Evolutionary conservation across 2,113 vertebrate species (phyloP).

Genomic region (Equus przewalskii): DNA sequence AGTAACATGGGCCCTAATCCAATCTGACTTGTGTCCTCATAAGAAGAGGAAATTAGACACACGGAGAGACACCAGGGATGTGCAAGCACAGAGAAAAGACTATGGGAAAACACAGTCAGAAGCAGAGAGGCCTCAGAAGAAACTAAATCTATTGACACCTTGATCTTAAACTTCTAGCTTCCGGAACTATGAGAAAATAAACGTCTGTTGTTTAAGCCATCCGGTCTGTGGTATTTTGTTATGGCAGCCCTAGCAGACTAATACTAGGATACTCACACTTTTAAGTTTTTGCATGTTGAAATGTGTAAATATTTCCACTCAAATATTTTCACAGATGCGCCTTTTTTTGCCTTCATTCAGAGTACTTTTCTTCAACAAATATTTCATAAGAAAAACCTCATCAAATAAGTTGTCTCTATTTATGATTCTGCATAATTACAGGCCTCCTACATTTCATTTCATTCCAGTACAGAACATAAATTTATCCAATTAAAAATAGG

Average conservation of each 20-base stretch:
- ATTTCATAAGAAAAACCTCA: constrained; percentile 68
- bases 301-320: constrained; percentile 30
- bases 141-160: not conserved
- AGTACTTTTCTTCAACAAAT: constrained; percentile 59
- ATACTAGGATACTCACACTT: not conserved
- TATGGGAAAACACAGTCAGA: not conserved
- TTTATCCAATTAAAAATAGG: constrained; percentile 76
- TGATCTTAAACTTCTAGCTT: not conserved
- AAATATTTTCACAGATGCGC: constrained; percentile 35
- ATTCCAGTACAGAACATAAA: constrained; percentile 64
- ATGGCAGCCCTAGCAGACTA: not conserved
- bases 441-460: constrained; percentile 65
- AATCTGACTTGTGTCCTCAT: not conserved
- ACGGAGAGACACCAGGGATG: not conserved
- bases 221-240: not conserved
- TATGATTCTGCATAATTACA: constrained; percentile 71
- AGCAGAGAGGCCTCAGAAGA: not conserved
- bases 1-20: not conserved
- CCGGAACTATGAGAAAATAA: not conserved
- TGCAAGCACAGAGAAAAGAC: not conserved
- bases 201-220: not conserved
- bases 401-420: constrained; percentile 69
- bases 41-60: not conserved
- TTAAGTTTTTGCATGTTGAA: constrained; percentile 13
- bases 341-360: constrained; percentile 16